These are phyloP conservation scores for Drosophila bipectinata DNA, from an alignment of 1,140 invertebrate species.

Conservation along the genomic window DNA sequence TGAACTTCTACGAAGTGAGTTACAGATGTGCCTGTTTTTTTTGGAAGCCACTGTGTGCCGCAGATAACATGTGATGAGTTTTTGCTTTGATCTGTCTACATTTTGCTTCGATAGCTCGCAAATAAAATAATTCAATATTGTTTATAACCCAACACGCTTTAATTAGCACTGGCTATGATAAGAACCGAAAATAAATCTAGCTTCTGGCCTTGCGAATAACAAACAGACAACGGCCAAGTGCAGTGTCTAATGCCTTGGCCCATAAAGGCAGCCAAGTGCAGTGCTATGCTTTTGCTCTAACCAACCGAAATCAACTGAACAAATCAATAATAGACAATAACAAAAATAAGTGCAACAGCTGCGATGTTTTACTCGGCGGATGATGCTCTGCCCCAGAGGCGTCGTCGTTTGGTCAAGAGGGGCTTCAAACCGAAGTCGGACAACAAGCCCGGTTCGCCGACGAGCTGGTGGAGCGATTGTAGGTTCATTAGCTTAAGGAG, in stretches of 20 bases:
- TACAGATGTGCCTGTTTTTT: conserved; percentile 21
- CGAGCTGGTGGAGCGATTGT: conserved; percentile 75
- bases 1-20: conserved; percentile 72
- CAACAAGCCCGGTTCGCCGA: conserved; percentile 18
- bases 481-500: conserved; percentile 57
- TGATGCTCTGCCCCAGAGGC: conserved; percentile 51
- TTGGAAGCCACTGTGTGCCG: conserved; percentile 53
- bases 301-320: conserved; percentile 25
- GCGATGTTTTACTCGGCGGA: conserved; percentile 63
- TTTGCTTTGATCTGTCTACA: conserved; percentile 30
- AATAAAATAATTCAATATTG: conserved; percentile 61
- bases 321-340: conserved; percentile 50
- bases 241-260: conserved; percentile 61
- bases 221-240: conserved; percentile 33
- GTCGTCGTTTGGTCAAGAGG: conserved; percentile 35
- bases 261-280: conserved; percentile 42
- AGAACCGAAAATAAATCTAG: conserved; percentile 26
- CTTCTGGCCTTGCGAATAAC: conserved; percentile 8
- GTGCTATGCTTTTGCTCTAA: conserved; percentile 38
- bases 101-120: conserved; percentile 18
- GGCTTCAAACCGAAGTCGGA: conserved; percentile 54
- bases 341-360: conserved; percentile 1
- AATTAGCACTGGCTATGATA: conserved; percentile 53
- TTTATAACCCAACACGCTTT: conserved; percentile 52
- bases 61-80: conserved; percentile 59